Evolutionary conservation across 2,113 vertebrate species (phyloP), one percentile per base, ranked within the genome.

Genomic region (Gallinago paraguaiae): DNA sequence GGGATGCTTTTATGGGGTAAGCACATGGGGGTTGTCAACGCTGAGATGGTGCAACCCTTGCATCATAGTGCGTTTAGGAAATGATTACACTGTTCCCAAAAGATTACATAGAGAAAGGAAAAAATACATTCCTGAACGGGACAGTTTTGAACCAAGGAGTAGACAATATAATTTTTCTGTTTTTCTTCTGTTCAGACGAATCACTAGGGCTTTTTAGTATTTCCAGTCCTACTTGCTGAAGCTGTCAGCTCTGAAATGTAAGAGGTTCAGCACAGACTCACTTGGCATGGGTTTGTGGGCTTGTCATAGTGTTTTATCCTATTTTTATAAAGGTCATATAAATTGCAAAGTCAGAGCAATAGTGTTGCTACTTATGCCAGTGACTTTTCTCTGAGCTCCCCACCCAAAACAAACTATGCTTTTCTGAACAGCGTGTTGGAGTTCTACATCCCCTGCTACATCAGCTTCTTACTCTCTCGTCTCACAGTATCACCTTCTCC

Each of bases 1-100:
- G 50, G n/a, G 93, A 59, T 90, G 51, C 25, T 54, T 86, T 90
- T 86, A 80, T 46, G 41, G 67, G 60, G 13, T 86, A 76, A 56
- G 25, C 3, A 7, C 59, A 22, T 31, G 22, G 30, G 41, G 20
- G 9, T 25, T 88, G 27, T 86, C 54, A 91, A 67, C 57, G 33
- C 37, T 43, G 46, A 77, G 71, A 35, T 63, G 76, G 46, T 65
- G 37, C 63, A 88, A 74, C 41, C 2, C 3, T 61, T 77, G 54
- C 23, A 30, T 41, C 54, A 46, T 6, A 46, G n/a, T 2, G 16
- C 13, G 3, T 59, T 81, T 64, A 72, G n/a, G 19, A 68, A 71
- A 56, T 39, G n/a, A 39, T 84, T 22, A 19, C 12, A 10, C 28
- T 68, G 37, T 63, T 76, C 39, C 43, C 43, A 23, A 80, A 74